Evolutionary conservation across 1,140 invertebrate species (phyloP).

Genomic region (Rhizoglyphus robini): DNA sequence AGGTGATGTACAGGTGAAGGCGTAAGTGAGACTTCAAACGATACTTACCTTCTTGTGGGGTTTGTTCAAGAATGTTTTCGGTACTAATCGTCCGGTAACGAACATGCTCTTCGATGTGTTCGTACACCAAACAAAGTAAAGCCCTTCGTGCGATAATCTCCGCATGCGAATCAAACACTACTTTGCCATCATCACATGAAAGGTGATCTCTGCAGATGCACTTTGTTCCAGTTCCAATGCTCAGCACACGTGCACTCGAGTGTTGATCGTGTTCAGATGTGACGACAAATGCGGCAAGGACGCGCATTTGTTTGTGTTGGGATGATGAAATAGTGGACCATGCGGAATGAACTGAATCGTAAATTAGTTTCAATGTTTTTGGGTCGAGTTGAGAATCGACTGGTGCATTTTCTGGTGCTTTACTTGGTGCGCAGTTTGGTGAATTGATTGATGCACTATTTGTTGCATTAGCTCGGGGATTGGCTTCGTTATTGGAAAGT

Average conservation of each 20-base stretch:
- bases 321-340: too few relatives aligned
- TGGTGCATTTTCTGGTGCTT: too few relatives aligned
- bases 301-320: not conserved
- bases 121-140: constrained; percentile 35
- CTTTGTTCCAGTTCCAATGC: not conserved
- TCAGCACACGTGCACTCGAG: not conserved
- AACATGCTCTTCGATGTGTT: constrained; percentile 29
- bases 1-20: constrained; percentile 90
- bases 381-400: too few relatives aligned
- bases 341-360: too few relatives aligned
- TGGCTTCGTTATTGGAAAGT: too few relatives aligned
- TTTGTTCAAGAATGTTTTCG: constrained; percentile 26
- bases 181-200: constrained; percentile 27
- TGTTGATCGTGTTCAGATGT: not conserved
- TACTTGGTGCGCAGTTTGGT: too few relatives aligned
- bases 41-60: constrained; percentile 17
- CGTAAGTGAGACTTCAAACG: constrained; percentile 26
- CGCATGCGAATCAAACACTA: constrained; percentile 39
- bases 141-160: constrained; percentile 38
- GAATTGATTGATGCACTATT: too few relatives aligned
- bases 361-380: too few relatives aligned
- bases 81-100: constrained; percentile 15
- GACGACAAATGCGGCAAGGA: not conserved
- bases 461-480: too few relatives aligned
- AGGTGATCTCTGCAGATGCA: not conserved